phyloP scores from a whole-genome alignment of 2,888 invertebrate species.

The Hedychridium roseum region DNA sequence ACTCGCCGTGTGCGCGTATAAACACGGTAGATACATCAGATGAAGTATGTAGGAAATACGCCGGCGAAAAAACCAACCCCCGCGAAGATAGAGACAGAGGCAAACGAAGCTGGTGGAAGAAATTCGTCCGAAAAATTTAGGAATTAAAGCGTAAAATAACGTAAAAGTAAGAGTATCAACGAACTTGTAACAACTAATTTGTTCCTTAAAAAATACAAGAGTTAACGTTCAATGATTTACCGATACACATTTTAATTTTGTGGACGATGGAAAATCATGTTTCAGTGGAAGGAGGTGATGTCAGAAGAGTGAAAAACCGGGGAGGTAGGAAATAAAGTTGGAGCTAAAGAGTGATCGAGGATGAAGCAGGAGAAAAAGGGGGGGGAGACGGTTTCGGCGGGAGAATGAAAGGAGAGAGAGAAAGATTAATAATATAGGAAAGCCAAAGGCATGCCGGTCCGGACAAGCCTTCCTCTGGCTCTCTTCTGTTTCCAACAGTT shows the following conservation, averaged over 20 bases:
- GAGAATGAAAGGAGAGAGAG: slow-evolving; percentile 40
- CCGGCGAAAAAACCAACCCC: slow-evolving; percentile 12
- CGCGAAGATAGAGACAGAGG: slow-evolving; percentile 5
- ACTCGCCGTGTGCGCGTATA: slow-evolving; percentile 49
- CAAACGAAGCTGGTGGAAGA: too few species aligned
- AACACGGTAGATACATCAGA: slow-evolving; percentile 41
- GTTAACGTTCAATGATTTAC: too few species aligned
- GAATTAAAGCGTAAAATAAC: neutral
- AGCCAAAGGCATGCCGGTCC: slow-evolving; percentile 57
- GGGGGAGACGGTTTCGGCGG: slow-evolving; percentile 29
- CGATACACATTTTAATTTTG: too few species aligned
- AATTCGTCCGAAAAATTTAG: too few species aligned
- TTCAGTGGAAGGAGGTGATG: slow-evolving; percentile 6
- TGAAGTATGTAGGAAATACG: slow-evolving; percentile 12
- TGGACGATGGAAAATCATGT: too few species aligned
- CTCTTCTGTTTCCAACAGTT: slow-evolving; percentile 64
- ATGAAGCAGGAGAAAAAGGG: slow-evolving; percentile 13
- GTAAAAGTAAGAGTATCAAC: too few species aligned
- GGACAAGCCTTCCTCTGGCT: slow-evolving; percentile 55
- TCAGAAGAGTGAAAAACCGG: slow-evolving; percentile 1
- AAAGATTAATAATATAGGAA: slow-evolving; percentile 63
- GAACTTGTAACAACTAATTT: too few species aligned
- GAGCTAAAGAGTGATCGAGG: slow-evolving; percentile 20
- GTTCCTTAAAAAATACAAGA: too few species aligned
- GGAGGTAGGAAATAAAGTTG: slow-evolving; percentile 11